Percentiles rank a stretch among this genome's conserved stretches.
Evolutionary conservation across 2,113 vertebrate species (phyloP).

Genomic region (Macroglossus sobrinus): DNA sequence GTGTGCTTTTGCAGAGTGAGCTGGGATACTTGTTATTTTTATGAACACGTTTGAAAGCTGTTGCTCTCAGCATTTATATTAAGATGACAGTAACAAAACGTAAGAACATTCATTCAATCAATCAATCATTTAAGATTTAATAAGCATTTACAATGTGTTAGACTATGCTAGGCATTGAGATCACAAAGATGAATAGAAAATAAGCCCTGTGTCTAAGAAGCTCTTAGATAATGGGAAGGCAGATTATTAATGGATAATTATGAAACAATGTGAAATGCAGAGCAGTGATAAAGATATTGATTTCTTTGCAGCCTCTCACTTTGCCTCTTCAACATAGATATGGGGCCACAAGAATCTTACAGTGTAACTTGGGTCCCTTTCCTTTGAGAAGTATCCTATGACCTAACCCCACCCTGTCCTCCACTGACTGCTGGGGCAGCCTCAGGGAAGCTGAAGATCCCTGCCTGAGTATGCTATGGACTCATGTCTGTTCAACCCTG

Average conservation of each 20-base stretch:
- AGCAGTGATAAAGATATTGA: not conserved
- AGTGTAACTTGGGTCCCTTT: not conserved
- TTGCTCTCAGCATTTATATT: slow-evolving; percentile 42
- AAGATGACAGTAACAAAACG: slow-evolving; percentile 30
- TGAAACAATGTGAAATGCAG: not conserved
- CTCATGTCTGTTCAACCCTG: not conserved
- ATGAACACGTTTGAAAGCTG: slow-evolving; percentile 44
- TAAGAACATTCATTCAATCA: slow-evolving; percentile 21
- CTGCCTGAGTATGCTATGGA: not conserved
- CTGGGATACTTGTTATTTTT: slow-evolving; percentile 42
- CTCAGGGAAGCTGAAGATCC: not conserved
- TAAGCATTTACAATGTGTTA: slow-evolving; percentile 27
- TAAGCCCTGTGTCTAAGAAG: not conserved
- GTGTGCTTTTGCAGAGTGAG: slow-evolving; percentile 11
- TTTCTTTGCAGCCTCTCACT: not conserved
- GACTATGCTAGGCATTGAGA: not conserved
- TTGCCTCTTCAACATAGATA: not conserved
- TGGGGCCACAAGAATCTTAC: not conserved
- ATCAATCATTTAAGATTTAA: slow-evolving; percentile 42
- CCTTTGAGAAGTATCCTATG: not conserved
- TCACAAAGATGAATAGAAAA: slow-evolving; percentile 40
- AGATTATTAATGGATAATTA: slow-evolving; percentile 7
- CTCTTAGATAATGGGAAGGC: not conserved
- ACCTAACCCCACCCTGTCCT: not conserved
- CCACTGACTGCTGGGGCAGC: not conserved